phyloP scores from a whole-genome alignment of 2,888 invertebrate species.

The Neria commutata region DNA sequence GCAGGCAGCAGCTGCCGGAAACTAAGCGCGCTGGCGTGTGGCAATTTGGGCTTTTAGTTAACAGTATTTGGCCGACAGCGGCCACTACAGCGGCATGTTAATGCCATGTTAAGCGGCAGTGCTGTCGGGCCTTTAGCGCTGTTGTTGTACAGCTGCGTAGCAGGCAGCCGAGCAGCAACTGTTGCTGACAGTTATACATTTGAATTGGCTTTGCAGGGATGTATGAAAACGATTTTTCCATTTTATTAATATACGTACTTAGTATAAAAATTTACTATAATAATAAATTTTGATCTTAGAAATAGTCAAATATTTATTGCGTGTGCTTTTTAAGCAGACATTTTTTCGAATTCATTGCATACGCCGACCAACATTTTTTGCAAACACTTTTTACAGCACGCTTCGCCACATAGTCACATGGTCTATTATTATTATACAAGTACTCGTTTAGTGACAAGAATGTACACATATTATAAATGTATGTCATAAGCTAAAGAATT shows the following conservation, averaged over 20 bases:
- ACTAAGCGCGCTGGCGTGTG: neutral
- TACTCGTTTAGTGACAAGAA: neutral
- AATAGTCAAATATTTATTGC: constrained; percentile 1
- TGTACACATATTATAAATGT: neutral
- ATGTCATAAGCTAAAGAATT: constrained; percentile 1
- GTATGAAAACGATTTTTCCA: too few species aligned
- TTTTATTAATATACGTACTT: neutral
- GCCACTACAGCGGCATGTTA: constrained; percentile 35
- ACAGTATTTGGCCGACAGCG: neutral
- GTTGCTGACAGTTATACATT: neutral
- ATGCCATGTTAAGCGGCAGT: neutral
- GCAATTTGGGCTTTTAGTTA: neutral
- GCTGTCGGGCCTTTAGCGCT: neutral
- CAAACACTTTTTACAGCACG: too few species aligned
- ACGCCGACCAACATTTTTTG: too few species aligned
- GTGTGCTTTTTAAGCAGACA: neutral
- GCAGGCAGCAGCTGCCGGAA: neutral
- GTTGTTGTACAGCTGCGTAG: neutral
- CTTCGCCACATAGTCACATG: too few species aligned
- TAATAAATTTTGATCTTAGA: neutral
- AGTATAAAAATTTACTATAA: neutral
- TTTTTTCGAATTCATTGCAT: neutral
- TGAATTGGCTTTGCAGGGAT: neutral
- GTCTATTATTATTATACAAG: neutral
- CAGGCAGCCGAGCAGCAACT: neutral